Evolutionary conservation across 2,888 invertebrate genomes (phyloP).

Genomic region (Metacarcinus magister): DNA sequence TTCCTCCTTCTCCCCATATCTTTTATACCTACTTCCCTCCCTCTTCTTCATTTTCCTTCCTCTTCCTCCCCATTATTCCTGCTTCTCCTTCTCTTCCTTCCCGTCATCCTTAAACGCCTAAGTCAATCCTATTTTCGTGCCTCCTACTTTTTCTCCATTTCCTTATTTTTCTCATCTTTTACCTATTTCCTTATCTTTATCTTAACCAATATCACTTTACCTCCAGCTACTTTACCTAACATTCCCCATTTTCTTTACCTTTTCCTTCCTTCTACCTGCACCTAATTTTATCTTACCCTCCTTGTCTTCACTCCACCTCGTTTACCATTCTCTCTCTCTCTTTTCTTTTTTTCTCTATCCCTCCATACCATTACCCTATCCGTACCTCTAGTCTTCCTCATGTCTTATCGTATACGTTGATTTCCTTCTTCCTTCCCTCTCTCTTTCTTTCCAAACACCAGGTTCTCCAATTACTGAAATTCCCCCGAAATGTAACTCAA

Average conservation of each 20-base stretch:
- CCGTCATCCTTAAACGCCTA: neutral
- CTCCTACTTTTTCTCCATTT: neutral
- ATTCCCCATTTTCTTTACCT: neutral
- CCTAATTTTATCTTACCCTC: neutral
- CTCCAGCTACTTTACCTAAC: neutral
- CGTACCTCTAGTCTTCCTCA: neutral
- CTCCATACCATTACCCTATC: neutral
- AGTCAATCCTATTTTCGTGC: neutral
- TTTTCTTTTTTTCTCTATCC: neutral
- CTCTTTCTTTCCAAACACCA: neutral
- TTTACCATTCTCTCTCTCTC: neutral
- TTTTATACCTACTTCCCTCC: neutral
- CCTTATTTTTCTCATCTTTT: neutral
- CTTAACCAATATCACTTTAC: neutral
- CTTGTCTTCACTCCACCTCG: neutral
- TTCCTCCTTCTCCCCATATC: neutral
- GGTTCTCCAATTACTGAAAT: slow-evolving; percentile 28
- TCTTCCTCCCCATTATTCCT: neutral
- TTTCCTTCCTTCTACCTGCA: neutral
- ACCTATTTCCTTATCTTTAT: neutral
- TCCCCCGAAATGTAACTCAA: neutral
- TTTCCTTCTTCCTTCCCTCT: neutral
- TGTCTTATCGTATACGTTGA: neutral
- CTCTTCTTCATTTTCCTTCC: neutral
- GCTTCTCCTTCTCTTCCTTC: neutral